Percentiles rank a stretch among this genome's conserved stretches.
Evolutionary conservation across 2,797 vertebrate species (phyloP).

Genomic region (Phrynocephalus guinanensis): DNA sequence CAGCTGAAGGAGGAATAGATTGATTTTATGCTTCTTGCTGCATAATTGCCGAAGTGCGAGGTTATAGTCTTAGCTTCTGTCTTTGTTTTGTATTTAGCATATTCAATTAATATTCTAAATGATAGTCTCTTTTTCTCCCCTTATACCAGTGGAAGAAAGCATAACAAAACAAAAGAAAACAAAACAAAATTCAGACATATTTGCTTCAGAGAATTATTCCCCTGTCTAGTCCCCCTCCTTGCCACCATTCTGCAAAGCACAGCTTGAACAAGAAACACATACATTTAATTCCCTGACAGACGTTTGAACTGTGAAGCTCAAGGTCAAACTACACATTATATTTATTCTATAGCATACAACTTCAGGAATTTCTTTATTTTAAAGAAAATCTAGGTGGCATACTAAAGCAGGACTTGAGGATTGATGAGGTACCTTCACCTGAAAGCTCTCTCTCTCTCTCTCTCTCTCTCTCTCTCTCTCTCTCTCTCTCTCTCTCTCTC

Average conservation of each 20-base stretch:
- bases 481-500: too few relatives aligned
- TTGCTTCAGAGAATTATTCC: neutral
- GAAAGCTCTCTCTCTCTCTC: too few relatives aligned
- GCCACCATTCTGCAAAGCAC: neutral
- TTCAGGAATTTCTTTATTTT: neutral
- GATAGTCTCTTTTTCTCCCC: neutral
- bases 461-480: too few relatives aligned
- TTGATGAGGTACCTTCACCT: too few relatives aligned
- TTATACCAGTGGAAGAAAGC: neutral
- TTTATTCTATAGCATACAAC: neutral
- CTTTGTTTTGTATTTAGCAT: neutral
- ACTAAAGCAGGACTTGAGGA: too few relatives aligned
- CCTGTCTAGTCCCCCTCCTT: neutral
- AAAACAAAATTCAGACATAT: neutral
- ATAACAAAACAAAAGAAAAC: neutral
- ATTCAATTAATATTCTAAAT: neutral
- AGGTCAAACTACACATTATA: neutral
- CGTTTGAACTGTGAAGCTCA: neutral
- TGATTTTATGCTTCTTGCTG: slow-evolving; percentile 6
- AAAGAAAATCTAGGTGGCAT: neutral
- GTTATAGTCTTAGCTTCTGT: fast-evolving
- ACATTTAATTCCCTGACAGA: neutral
- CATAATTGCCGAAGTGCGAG: neutral
- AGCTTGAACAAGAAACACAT: neutral
- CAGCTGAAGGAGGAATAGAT: slow-evolving; percentile 19